These are phyloP conservation scores for Nannoperca obscura DNA, from an alignment of 2,797 vertebrate species.

Conservation along the genomic window DNA sequence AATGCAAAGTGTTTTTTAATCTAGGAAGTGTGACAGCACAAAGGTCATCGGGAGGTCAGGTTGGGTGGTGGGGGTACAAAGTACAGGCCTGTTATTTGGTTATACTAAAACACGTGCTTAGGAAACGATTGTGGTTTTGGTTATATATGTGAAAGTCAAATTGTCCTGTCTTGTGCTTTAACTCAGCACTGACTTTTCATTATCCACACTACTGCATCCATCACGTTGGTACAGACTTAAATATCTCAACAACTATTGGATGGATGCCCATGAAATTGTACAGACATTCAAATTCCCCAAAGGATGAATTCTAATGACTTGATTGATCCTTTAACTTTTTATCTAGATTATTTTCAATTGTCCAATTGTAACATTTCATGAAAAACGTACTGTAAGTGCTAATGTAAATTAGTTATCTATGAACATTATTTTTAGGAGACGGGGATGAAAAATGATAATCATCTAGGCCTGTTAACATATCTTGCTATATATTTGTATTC, in stretches of 20 bases:
- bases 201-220: not conserved
- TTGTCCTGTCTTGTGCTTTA: not conserved
- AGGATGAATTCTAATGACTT: not conserved
- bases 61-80: not conserved
- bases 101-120: not conserved
- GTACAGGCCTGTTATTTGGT: not conserved
- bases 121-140: not conserved
- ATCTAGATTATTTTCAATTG: not conserved
- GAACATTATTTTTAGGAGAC: constrained; percentile 6
- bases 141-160: not conserved
- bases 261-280: not conserved
- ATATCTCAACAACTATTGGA: not conserved
- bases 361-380: not conserved
- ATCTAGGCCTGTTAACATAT: not conserved
- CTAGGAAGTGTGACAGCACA: not conserved
- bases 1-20: not conserved
- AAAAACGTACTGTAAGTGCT: not conserved
- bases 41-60: not conserved
- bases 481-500: not conserved
- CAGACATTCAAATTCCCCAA: not conserved
- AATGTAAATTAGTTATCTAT: not conserved
- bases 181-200: not conserved
- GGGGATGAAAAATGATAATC: constrained; percentile 9
- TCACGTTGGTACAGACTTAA: not conserved
- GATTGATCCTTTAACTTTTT: not conserved